phyloP scores from a whole-genome alignment of 2,888 invertebrate genomes.

The Anthophora plumipes region DNA sequence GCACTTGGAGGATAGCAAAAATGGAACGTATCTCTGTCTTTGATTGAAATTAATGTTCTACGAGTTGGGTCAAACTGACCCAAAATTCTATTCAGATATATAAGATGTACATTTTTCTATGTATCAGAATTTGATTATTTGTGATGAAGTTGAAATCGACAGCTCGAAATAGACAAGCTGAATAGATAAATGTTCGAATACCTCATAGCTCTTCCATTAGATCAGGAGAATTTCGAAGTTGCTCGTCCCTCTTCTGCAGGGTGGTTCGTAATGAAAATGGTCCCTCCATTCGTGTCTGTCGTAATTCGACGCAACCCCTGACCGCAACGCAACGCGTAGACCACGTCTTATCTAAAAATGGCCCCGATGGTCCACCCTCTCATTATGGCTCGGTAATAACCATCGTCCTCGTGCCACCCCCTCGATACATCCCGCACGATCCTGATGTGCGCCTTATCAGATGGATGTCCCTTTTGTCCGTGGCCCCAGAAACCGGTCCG shows the following conservation, averaged over 20 bases:
- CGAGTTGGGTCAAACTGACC: too few relatives aligned
- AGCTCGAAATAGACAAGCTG: too few relatives aligned
- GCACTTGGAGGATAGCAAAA: too few relatives aligned
- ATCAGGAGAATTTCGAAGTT: slow-evolving; percentile 17
- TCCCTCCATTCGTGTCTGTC: slow-evolving; percentile 62
- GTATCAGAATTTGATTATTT: too few relatives aligned
- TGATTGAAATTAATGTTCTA: too few relatives aligned
- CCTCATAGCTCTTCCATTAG: slow-evolving; percentile 26
- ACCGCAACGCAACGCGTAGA: slow-evolving; percentile 68
- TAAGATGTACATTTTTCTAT: too few relatives aligned
- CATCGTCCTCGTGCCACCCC: slow-evolving; percentile 56
- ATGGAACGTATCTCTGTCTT: too few relatives aligned
- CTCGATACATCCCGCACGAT: slow-evolving; percentile 36
- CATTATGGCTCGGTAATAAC: slow-evolving; percentile 80
- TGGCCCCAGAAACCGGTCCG: slow-evolving; percentile 23
- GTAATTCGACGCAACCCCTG: slow-evolving; percentile 79
- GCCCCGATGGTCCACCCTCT: slow-evolving; percentile 72
- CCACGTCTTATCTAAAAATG: slow-evolving; percentile 77
- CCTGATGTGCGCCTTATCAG: slow-evolving; percentile 50
- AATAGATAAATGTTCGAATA: too few relatives aligned
- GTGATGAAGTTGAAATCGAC: too few relatives aligned
- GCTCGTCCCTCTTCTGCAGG: slow-evolving; percentile 45
- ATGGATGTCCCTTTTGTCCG: slow-evolving; percentile 39
- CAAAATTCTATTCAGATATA: too few relatives aligned
- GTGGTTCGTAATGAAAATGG: slow-evolving; percentile 79